Base-by-base conservation (phyloP, 1,140 invertebrate genomes). In the Epicauta chinensis region DNA sequence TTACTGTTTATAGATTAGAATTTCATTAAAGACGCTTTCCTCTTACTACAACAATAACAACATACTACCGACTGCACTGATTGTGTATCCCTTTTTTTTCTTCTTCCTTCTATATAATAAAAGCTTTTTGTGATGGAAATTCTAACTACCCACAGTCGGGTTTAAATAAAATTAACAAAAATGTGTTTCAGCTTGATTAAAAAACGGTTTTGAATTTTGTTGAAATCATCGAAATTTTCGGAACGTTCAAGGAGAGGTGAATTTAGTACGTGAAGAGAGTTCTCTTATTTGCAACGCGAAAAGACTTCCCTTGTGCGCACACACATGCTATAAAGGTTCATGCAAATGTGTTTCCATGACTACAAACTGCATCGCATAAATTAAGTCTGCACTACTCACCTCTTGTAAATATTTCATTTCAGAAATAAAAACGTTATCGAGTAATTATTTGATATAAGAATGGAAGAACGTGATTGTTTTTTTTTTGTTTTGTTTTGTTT, bases 321-420 rank as follows among this genome's bases (percentile, higher is more conserved):
- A 52, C 48, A 40, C 47, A 46, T 49, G 52, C 47, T 42, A 59
- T 43, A 56, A 43, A 58, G 54, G 23, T 23, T 54, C 58, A 62
- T 60, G 58, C 58, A 59, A 58, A 59, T 61, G 55, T 36, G 60
- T 62, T 61, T 51, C 61, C 59, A 65, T 61, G 63, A 55, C 44
- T 59, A 65, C 61, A 53, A 59, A 60, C 59, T 60, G 61, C 63
- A 58, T 53, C 55, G 59, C 55, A 63, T 65, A 65, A 65, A 65
- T 63, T 65, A 58, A 56, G 47, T 16, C 46, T 59, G 59, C 56
- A 59, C n/a, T n/a, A n/a, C 56, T 59, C 53, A 56, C 46, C 56
- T 61, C 52, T 39, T 50, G 58, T 41, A 53, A 58, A 61, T 61
- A 61, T 57, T 61, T 61, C 59, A 61, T 61, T 58, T 56, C 50